Percentiles rank a stretch among this genome's conserved stretches.
phyloP scores from a whole-genome alignment of 2,113 vertebrate species.

The Oophaga pumilio region DNA sequence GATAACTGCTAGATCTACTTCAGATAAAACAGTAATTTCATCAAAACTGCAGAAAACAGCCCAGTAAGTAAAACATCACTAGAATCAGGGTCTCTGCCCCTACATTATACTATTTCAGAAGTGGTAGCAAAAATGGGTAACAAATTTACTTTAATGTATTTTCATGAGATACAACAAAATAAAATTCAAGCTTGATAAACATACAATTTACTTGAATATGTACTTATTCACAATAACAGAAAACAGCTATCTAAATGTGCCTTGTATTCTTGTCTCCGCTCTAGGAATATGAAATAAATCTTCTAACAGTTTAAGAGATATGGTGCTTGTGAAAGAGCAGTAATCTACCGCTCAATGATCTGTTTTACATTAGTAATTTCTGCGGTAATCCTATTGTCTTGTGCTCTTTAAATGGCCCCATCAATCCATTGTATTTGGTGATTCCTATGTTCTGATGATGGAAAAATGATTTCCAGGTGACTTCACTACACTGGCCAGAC shows the following conservation, averaged over 20 bases:
- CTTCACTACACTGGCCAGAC: slow-evolving; percentile 31
- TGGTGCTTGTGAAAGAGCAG: slow-evolving; percentile 16
- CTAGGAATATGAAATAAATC: slow-evolving; percentile 7
- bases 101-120: no score
- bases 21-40: no score
- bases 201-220: not conserved
- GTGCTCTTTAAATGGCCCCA: slow-evolving; percentile 45
- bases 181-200: not conserved
- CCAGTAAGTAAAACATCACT: no score
- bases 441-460: slow-evolving; percentile 34
- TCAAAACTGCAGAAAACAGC: no score
- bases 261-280: slow-evolving; percentile 15
- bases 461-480: slow-evolving; percentile 55
- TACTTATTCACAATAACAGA: not conserved
- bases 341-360: slow-evolving; percentile 9
- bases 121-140: no score
- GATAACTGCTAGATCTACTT: no score
- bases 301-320: slow-evolving; percentile 1
- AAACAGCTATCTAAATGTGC: not conserved
- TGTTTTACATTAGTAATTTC: slow-evolving; percentile 52
- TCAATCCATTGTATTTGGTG: slow-evolving; percentile 48
- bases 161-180: not conserved
- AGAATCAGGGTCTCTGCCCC: no score
- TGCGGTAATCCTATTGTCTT: slow-evolving; percentile 43
- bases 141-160: not conserved